Evolutionary conservation across 2,888 invertebrate genomes (phyloP).

Genomic region (Hemaris fuciformis): DNA sequence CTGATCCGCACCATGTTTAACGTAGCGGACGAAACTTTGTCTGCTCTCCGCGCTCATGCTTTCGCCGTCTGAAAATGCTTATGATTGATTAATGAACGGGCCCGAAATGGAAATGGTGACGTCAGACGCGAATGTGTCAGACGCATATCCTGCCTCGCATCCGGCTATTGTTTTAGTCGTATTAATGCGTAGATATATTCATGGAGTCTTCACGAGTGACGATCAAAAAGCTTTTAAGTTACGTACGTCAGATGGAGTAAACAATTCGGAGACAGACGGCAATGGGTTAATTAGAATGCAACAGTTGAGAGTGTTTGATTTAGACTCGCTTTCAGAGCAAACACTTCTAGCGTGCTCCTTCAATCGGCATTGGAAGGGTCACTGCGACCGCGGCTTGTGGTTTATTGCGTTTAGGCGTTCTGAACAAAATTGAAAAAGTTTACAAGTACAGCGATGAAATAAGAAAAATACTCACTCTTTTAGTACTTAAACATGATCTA

Average conservation of each 20-base stretch:
- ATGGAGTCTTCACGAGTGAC: conserved; percentile 25
- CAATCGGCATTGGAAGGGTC: conserved; percentile 62
- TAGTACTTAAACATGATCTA: background rate
- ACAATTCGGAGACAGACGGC: conserved; percentile 38
- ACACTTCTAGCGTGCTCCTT: conserved; percentile 66
- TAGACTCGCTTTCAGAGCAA: conserved; percentile 54
- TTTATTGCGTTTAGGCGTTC: conserved; percentile 39
- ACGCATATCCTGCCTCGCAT: conserved; percentile 64
- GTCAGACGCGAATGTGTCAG: conserved; percentile 61
- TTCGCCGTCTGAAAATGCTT: conserved; percentile 26
- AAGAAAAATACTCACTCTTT: background rate
- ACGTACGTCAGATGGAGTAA: conserved; percentile 41
- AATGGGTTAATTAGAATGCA: conserved; percentile 59
- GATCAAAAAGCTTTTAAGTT: conserved; percentile 15
- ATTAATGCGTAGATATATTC: conserved; percentile 47
- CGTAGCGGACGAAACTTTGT: conserved; percentile 67
- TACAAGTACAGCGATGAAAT: background rate
- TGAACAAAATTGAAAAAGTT: conserved; percentile 4
- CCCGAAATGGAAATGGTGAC: conserved; percentile 55
- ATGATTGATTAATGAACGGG: conserved; percentile 42
- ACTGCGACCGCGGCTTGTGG: conserved; percentile 60
- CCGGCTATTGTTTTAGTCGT: conserved; percentile 62
- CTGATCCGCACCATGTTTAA: conserved; percentile 68
- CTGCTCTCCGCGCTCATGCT: conserved; percentile 26
- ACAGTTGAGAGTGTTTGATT: conserved; percentile 60